Evolutionary conservation across 1,140 invertebrate species (phyloP).

Genomic region (Zaprionus davidi): DNA sequence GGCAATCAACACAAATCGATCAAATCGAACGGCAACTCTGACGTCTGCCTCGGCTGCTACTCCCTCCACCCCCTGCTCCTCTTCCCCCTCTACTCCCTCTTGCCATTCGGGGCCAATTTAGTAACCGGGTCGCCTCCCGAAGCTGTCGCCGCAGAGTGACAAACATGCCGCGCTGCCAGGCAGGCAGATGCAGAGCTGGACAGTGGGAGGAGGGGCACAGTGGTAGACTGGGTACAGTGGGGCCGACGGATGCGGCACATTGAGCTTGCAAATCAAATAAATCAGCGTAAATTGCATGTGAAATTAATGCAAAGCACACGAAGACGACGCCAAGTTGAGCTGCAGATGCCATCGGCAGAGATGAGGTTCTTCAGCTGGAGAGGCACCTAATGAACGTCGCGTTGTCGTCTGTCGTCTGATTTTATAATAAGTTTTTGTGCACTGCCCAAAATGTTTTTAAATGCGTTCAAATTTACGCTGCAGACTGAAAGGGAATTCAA

Average conservation of each 20-base stretch:
- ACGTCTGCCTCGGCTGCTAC: conserved; percentile 1
- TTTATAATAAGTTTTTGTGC: conserved; percentile 26
- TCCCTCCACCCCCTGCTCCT: background rate
- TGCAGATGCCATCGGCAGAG: background rate
- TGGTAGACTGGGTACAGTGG: background rate
- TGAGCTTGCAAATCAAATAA: conserved; percentile 76
- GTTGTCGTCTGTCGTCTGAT: background rate
- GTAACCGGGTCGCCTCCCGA: conserved; percentile 46
- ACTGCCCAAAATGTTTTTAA: conserved; percentile 1
- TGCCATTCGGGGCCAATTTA: conserved; percentile 65
- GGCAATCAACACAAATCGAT: conserved; percentile 82
- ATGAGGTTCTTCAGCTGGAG: background rate
- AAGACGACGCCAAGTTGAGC: conserved; percentile 6
- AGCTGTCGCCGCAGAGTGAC: conserved; percentile 52
- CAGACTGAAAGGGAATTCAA: background rate
- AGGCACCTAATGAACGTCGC: conserved; percentile 36
- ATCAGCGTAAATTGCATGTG: conserved; percentile 82
- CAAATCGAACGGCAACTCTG: conserved; percentile 67
- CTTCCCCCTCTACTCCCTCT: background rate
- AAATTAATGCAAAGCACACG: conserved; percentile 77
- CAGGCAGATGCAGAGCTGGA: conserved; percentile 18
- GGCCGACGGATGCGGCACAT: conserved; percentile 32
- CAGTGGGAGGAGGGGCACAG: conserved; percentile 13
- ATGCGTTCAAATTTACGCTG: background rate
- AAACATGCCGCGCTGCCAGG: conserved; percentile 51